Percentiles rank a stretch among this genome's conserved stretches.
phyloP scores from a whole-genome alignment of 2,113 vertebrate species.

The Scortum barcoo region DNA sequence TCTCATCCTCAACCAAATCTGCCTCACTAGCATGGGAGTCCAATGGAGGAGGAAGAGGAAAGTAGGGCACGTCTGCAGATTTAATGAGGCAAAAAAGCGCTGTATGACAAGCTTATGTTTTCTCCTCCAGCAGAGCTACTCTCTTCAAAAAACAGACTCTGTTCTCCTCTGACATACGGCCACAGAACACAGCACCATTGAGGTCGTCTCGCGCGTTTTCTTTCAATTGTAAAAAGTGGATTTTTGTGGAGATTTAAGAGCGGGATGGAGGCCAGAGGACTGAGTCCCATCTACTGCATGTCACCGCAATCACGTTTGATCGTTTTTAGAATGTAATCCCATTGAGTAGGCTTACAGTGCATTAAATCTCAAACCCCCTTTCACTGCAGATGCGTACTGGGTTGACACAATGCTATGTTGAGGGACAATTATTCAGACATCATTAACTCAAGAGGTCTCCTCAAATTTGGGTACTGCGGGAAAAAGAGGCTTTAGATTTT shows the following conservation, averaged over 20 bases:
- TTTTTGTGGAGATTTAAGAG: constrained; percentile 46
- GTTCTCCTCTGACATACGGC: constrained; percentile 48
- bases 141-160: constrained; percentile 56
- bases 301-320: constrained; percentile 68
- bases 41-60: constrained; percentile 65
- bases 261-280: constrained; percentile 46
- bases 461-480: not conserved
- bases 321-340: constrained; percentile 72
- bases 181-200: constrained; percentile 17
- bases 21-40: constrained; percentile 67
- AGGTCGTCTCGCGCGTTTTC: constrained; percentile 17
- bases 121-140: constrained; percentile 69
- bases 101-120: constrained; percentile 76
- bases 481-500: not conserved
- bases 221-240: constrained; percentile 37
- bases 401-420: constrained; percentile 41
- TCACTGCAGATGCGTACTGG: constrained; percentile 63
- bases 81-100: constrained; percentile 80
- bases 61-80: constrained; percentile 84
- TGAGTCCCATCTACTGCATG: constrained; percentile 59
- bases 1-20: constrained; percentile 72
- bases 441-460: constrained; percentile 45
- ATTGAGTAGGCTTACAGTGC: constrained; percentile 69
- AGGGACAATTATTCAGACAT: constrained; percentile 52
- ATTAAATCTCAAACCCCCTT: constrained; percentile 66